Evolutionary conservation across 2,797 vertebrate species (phyloP).

Genomic region (Sarcophilus harrisii): DNA sequence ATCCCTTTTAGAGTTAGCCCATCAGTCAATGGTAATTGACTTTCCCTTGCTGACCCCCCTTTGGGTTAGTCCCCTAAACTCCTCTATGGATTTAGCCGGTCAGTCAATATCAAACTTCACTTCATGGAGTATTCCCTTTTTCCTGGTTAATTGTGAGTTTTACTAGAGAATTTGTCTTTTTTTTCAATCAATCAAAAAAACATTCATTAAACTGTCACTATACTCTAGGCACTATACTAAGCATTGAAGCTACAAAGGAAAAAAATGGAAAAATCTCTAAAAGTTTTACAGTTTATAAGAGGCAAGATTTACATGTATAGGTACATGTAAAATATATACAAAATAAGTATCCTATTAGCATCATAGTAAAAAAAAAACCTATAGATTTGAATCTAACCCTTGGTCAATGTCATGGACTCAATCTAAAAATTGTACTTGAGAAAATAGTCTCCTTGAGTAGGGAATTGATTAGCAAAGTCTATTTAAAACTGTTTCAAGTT

Average conservation of each 20-base stretch:
- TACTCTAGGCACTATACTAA: background rate
- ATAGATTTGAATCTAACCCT: slow-evolving; percentile 37
- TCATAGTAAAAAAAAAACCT: slow-evolving; percentile 14
- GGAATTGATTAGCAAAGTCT: slow-evolving; percentile 42
- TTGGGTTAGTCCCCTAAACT: no score
- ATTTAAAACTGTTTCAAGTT: slow-evolving; percentile 52
- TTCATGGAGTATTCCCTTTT: no score
- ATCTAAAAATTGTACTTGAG: slow-evolving; percentile 10
- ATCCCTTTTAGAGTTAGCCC: no score
- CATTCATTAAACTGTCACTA: background rate
- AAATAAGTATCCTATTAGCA: slow-evolving; percentile 43
- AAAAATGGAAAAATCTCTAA: background rate
- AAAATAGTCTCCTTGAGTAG: slow-evolving; percentile 44
- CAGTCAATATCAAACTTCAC: no score
- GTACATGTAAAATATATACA: background rate
- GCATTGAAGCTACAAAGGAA: background rate
- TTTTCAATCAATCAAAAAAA: background rate
- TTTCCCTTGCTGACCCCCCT: no score
- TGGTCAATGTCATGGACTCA: background rate
- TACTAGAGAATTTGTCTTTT: no score
- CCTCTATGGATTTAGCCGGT: no score
- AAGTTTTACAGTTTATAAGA: background rate
- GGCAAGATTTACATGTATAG: background rate
- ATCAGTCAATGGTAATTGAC: no score
- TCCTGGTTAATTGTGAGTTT: no score